Base-by-base conservation (phyloP, 2,888 invertebrate genomes). In the Terebella lapidaria region DNA sequence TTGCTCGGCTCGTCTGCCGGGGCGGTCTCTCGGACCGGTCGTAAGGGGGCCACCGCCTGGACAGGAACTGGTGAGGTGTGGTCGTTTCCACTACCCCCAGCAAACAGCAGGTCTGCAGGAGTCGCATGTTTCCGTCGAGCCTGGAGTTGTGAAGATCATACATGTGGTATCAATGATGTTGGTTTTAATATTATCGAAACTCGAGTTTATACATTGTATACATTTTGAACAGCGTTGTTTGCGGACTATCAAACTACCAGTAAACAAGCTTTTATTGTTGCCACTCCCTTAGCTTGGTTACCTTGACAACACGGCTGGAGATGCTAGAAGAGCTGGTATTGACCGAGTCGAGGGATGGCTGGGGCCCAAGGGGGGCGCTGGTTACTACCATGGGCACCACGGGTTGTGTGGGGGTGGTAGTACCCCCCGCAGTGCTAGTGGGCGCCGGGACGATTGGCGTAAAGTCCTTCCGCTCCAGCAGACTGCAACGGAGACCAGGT, bases 81-180 rank as follows among this genome's bases (percentile, higher is more conserved):
- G 54, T 28, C 22, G 46, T 51, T 15, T 47, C 52, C 5, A 20
- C 22, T 51, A 3, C 62, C 46, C 10, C 62, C 62, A 1, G 59
- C 67, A 25, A 61, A 64, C 22, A 90, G 81, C 66, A 90, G 81
- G 74, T 90, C 89, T 67, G 87, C 86, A 0, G 88, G 86, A 49
- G 75, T 76, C 52, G 78, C 72, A 15, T 75, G 74, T 54, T 72
- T 75, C 51, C 77, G 66, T 49, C 78, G 68, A 5, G 76, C 75
- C 63, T 63, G 47, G 1, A 59, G 20, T 22, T 4, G 25, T 25
- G n/a, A 55, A 24, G n/a, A 24, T 46, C 4, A 45, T 26, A 56
- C n/a, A 35, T 35, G 42, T 15, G 42, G 42, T 35, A 35, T n/a
- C n/a, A n/a, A n/a, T n/a, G n/a, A n/a, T n/a, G n/a, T n/a, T n/a